These are phyloP conservation scores for Poeciliopsis presidionis DNA, from an alignment of 2,797 vertebrate genomes.

Conservation along the genomic window DNA sequence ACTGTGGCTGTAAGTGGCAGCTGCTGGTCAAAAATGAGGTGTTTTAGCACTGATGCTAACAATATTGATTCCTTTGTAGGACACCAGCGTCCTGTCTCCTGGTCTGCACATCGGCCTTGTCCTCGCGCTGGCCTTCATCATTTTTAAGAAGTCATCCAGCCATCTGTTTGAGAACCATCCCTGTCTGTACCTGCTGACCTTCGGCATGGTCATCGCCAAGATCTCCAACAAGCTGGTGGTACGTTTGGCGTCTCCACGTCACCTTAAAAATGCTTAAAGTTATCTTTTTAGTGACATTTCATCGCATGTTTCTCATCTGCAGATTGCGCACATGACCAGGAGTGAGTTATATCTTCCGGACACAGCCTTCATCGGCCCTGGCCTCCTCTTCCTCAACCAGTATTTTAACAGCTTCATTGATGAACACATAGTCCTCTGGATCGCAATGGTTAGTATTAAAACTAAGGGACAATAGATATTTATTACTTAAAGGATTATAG, in stretches of 20 bases:
- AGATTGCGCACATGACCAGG: constrained; percentile 98
- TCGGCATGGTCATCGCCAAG: constrained; percentile 93
- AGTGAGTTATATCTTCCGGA: constrained; percentile 94
- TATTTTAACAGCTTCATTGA: constrained; percentile 96
- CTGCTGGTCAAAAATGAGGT: neutral
- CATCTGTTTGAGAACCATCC: constrained; percentile 92
- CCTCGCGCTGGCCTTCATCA: constrained; percentile 90
- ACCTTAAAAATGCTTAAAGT: neutral
- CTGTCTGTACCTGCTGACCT: constrained; percentile 92
- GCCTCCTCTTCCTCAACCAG: constrained; percentile 96
- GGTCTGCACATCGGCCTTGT: constrained; percentile 92
- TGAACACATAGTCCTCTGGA: constrained; percentile 93
- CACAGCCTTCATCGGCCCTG: constrained; percentile 93
- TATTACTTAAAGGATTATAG: neutral
- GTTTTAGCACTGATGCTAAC: neutral
- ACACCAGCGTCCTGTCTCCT: constrained; percentile 95
- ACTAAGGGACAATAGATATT: neutral
- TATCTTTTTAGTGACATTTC: neutral
- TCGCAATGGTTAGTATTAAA: constrained; percentile 87
- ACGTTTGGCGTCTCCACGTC: constrained; percentile 38
- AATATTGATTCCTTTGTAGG: constrained; percentile 74
- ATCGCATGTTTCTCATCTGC: neutral
- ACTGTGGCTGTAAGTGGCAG: constrained; percentile 91
- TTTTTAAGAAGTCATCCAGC: constrained; percentile 95
- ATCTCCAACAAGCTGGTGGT: constrained; percentile 98